Percentiles rank a stretch among this genome's conserved stretches.
These are phyloP conservation scores for Osedax fenrisi DNA, from an alignment of 2,888 invertebrate species.

Conservation along the genomic window DNA sequence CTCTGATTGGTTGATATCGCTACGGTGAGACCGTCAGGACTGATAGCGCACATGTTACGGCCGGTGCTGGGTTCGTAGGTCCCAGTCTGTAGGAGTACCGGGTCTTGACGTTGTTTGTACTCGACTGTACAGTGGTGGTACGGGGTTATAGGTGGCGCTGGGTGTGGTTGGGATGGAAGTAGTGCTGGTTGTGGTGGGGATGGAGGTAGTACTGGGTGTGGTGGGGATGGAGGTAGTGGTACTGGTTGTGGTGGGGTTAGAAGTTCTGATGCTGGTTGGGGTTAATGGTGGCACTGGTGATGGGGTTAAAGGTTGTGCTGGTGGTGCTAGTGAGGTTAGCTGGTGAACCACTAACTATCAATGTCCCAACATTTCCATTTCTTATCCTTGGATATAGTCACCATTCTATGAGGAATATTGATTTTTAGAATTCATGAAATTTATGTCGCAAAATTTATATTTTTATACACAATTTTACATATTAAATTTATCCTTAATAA, in stretches of 20 bases:
- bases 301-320: not conserved
- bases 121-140: constrained; percentile 57
- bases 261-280: too few relatives aligned
- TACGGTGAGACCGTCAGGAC: constrained; percentile 68
- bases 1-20: constrained; percentile 60
- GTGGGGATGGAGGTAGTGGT: not conserved
- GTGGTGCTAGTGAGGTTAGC: not conserved
- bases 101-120: constrained; percentile 66
- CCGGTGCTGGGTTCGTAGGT: constrained; percentile 50
- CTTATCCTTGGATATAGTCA: constrained; percentile 73
- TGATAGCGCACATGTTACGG: constrained; percentile 58
- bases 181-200: not conserved
- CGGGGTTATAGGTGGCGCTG: not conserved
- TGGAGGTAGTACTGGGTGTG: not conserved
- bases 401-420: constrained; percentile 60
- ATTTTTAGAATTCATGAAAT: too few relatives aligned
- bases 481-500: too few relatives aligned
- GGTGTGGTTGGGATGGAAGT: not conserved
- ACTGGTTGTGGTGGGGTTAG: not conserved
- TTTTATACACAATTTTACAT: too few relatives aligned
- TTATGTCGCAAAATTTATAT: too few relatives aligned
- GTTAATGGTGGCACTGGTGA: not conserved
- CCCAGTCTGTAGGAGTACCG: constrained; percentile 62
- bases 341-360: constrained; percentile 54
- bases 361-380: constrained; percentile 75